Percentiles rank a stretch among this genome's conserved stretches.
phyloP scores from a whole-genome alignment of 2,888 invertebrate genomes.

The Diachrysia chrysitis region DNA sequence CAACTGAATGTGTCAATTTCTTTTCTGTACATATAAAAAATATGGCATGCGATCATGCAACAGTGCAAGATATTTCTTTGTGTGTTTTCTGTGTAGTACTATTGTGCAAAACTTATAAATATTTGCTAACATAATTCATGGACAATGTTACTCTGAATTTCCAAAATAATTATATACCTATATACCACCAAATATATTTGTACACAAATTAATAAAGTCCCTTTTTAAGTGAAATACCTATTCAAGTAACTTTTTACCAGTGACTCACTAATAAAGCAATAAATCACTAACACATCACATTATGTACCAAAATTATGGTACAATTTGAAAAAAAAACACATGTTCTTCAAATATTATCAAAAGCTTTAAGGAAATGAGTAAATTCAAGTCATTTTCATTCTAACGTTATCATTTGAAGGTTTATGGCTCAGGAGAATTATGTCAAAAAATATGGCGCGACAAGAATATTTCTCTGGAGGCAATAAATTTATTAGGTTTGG shows the following conservation, averaged over 20 bases:
- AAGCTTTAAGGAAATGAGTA: slow-evolving; percentile 34
- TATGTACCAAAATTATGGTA: not conserved
- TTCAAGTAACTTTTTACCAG: too few species aligned
- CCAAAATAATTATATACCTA: too few species aligned
- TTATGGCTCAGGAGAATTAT: slow-evolving; percentile 7
- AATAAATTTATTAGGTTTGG: slow-evolving; percentile 2
- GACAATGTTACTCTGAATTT: too few species aligned
- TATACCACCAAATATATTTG: too few species aligned
- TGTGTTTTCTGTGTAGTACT: slow-evolving; percentile 10
- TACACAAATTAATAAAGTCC: too few species aligned
- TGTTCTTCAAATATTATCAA: slow-evolving; percentile 32
- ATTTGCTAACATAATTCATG: too few species aligned
- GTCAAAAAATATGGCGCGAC: not conserved
- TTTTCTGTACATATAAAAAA: not conserved
- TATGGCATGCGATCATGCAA: slow-evolving; percentile 43
- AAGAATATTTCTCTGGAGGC: not conserved
- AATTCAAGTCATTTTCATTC: slow-evolving; percentile 44
- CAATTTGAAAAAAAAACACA: slow-evolving; percentile 22
- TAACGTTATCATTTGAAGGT: slow-evolving; percentile 9
- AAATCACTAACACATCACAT: too few species aligned
- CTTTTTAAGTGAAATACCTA: too few species aligned
- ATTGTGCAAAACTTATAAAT: too few species aligned
- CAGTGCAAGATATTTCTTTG: not conserved
- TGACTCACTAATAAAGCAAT: too few species aligned
- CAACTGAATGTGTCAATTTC: not conserved